These are phyloP conservation scores for Lobophora halterata DNA, from an alignment of 2,888 invertebrate species.

Conservation along the genomic window DNA sequence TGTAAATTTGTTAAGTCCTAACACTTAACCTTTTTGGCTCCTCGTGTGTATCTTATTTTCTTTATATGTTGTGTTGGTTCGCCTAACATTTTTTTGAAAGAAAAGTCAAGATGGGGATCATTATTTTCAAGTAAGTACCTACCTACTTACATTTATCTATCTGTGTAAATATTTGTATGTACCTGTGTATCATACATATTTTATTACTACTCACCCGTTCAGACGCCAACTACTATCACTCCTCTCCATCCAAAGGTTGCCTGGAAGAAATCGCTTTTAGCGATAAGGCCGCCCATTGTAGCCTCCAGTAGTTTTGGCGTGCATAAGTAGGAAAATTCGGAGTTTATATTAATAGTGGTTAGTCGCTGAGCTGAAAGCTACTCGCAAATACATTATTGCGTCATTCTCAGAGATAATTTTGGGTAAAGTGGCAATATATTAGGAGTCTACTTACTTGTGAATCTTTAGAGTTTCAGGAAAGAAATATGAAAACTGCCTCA, in stretches of 20 bases:
- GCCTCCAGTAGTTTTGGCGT: no score
- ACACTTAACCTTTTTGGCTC: constrained; percentile 37
- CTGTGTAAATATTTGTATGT: no score
- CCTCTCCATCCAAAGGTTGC: no score
- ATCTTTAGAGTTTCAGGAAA: constrained; percentile 12
- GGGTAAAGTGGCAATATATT: constrained; percentile 31
- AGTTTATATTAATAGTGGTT: neutral
- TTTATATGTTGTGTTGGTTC: constrained; percentile 6
- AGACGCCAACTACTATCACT: no score
- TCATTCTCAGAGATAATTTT: constrained; percentile 32
- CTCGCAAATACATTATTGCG: constrained; percentile 36
- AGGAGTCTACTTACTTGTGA: constrained; percentile 15
- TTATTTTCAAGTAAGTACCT: no score
- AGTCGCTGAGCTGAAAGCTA: constrained; percentile 19
- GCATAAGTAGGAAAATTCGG: no score
- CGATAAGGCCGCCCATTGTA: no score
- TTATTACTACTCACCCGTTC: no score
- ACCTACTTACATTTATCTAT: no score
- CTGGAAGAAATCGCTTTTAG: no score
- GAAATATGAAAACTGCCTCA: constrained; percentile 12
- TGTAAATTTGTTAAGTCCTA: constrained; percentile 48
- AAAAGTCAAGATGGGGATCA: no score
- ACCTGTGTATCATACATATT: no score
- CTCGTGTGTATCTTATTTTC: constrained; percentile 4
- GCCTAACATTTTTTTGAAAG: constrained; percentile 5